Evolutionary conservation across 2,113 vertebrate genomes (phyloP), one percentile per base, ranked within the genome.

Genomic region (Pedionomus torquatus): DNA sequence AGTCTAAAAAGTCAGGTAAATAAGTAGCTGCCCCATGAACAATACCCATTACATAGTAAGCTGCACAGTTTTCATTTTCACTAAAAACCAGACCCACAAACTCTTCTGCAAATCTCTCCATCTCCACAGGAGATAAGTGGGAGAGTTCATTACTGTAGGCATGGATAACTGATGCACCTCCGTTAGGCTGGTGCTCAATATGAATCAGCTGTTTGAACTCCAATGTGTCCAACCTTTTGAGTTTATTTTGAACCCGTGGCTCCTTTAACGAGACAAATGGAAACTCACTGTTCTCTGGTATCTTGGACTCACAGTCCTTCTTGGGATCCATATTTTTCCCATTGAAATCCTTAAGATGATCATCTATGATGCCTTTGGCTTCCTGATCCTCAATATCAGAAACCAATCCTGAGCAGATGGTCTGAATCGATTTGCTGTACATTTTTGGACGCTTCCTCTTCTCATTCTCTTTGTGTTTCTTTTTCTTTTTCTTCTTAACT

Each of bases 401-500:
- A 60, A 99, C 98, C 95, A 99, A 95, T 93, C 99, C 99, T 70
- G 98, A 99, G 94, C 99, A 99, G 87, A 98, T 91, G 71, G 99
- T 99, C 97, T 99, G 99, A 98, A 99, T 99, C 51, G 99, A 99
- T 97, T 99, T 99, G 98, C 99, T 99, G 97, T 99, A 99, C 99
- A 99, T 99, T 98, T 99, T 99, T 77, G 99, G 99, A 75, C 98
- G 99, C 89, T 99, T 99, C 83, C 99, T 98, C 97, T 99, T 99
- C 97, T 99, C 99, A 10, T 98, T 99, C 86, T 99, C 99, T 99
- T 99, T 99, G 95, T 99, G 99, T 99, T 99, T 99, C 99, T 99
- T 99, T 98, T 99, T 99, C 99, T 99, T 99, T 99, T 99, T 99
- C 98, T 99, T 99, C 98, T 99, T 99, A n/a, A 99, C 99, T 96